Evolutionary conservation across 2,888 invertebrate species (phyloP).

Genomic region (Selenia dentaria): DNA sequence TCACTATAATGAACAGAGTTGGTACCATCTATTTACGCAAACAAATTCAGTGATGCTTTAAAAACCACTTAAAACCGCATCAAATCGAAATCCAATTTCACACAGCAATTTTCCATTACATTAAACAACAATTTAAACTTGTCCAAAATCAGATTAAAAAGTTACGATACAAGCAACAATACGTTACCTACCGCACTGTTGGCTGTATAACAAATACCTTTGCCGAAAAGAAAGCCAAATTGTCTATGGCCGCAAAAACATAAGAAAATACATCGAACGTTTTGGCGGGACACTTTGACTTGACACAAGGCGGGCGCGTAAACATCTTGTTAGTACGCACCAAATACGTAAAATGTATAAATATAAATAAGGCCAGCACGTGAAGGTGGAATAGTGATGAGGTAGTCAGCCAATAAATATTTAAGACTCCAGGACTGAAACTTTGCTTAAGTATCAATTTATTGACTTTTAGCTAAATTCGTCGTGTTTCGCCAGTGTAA

Average conservation of each 20-base stretch:
- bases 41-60: slow-evolving; percentile 17
- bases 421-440: background rate
- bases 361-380: slow-evolving; percentile 69
- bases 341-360: slow-evolving; percentile 77
- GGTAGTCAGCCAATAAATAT: background rate
- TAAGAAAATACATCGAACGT: slow-evolving; percentile 41
- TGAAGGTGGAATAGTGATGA: slow-evolving; percentile 30
- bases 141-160: slow-evolving; percentile 37
- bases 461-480: no score
- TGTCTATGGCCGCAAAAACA: slow-evolving; percentile 52
- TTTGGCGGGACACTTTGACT: slow-evolving; percentile 68
- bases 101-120: slow-evolving; percentile 43
- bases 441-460: no score
- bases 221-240: slow-evolving; percentile 51
- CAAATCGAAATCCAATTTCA: slow-evolving; percentile 30
- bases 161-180: slow-evolving; percentile 37
- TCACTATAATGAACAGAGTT: no score
- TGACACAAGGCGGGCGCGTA: slow-evolving; percentile 57
- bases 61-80: slow-evolving; percentile 31
- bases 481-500: no score
- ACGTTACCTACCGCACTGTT: slow-evolving; percentile 46
- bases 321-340: slow-evolving; percentile 79
- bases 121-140: slow-evolving; percentile 39
- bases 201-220: slow-evolving; percentile 35
- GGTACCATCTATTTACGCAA: slow-evolving; percentile 5